Conservation (phyloP, 2,888 invertebrate genomes). For the Epistrophe grossulariae region DNA sequence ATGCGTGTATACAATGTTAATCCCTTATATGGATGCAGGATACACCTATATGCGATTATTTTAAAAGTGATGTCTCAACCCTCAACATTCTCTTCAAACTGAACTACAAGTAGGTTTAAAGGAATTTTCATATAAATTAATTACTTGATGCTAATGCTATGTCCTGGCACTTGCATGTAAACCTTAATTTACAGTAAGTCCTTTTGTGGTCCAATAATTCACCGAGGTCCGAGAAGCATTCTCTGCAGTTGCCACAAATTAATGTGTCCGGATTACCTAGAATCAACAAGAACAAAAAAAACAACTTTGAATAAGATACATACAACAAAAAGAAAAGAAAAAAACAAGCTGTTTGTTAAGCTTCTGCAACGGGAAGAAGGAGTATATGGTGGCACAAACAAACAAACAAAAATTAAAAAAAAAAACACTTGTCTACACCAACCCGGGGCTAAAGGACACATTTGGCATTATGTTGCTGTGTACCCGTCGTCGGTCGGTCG, state of each 20-base stretch:
- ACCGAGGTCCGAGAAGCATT: conserved; percentile 89
- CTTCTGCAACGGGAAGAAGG: conserved; percentile 12
- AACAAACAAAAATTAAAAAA: background rate
- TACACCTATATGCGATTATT: background rate
- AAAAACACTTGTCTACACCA: conserved; percentile 24
- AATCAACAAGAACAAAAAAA: conserved; percentile 79
- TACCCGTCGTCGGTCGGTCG: background rate
- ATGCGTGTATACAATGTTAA: conserved; percentile 2
- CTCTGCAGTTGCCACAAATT: conserved; percentile 91
- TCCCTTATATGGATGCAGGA: background rate
- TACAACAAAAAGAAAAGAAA: background rate
- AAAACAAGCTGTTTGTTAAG: conserved; percentile 36
- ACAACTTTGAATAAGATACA: conserved; percentile 58
- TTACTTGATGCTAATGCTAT: conserved; percentile 84
- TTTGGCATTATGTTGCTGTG: conserved; percentile 69
- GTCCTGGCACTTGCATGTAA: conserved; percentile 89
- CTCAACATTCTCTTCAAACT: conserved; percentile 34
- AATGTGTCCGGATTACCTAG: conserved; percentile 90
- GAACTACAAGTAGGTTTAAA: background rate
- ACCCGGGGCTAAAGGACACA: conserved; percentile 61
- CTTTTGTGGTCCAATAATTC: conserved; percentile 91
- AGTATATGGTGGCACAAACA: background rate
- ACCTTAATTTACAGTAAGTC: conserved; percentile 89
- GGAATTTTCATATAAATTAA: conserved; percentile 72
- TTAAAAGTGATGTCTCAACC: background rate